phyloP scores from a whole-genome alignment of 2,888 invertebrate genomes.

The Trachelus stipa region DNA sequence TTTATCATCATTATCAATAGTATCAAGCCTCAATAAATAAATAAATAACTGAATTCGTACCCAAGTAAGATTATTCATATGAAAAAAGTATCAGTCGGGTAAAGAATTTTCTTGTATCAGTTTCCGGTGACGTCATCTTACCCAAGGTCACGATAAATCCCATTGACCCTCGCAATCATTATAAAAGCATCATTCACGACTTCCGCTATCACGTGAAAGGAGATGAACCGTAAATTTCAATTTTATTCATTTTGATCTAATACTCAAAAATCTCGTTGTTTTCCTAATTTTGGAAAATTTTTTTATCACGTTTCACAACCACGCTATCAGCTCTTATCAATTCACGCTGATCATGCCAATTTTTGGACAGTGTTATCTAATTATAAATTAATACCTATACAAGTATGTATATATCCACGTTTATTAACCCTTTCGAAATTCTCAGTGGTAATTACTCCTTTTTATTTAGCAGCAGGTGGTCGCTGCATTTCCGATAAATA shows the following conservation, averaged over 20 bases:
- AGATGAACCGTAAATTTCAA: not conserved
- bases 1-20: not conserved
- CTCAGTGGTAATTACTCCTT: not conserved
- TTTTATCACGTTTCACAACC: not conserved
- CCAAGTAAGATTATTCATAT: not conserved
- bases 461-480: not conserved
- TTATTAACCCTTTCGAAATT: not conserved
- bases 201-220: not conserved
- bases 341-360: not conserved
- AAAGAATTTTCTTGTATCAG: not conserved
- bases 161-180: not conserved
- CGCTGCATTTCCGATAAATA: not conserved
- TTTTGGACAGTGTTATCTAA: not conserved
- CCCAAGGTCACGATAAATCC: not conserved
- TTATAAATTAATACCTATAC: not conserved
- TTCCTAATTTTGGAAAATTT: not conserved
- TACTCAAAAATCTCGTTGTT: too few relatives aligned
- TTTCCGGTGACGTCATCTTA: not conserved
- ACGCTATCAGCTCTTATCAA: not conserved
- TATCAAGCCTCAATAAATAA: too few relatives aligned
- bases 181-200: constrained; percentile 1
- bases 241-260: not conserved
- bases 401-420: not conserved
- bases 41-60: too few relatives aligned
- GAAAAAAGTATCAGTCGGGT: not conserved